Evolutionary conservation across 2,888 invertebrate genomes (phyloP).

Genomic region (Callyntrura sp.): DNA sequence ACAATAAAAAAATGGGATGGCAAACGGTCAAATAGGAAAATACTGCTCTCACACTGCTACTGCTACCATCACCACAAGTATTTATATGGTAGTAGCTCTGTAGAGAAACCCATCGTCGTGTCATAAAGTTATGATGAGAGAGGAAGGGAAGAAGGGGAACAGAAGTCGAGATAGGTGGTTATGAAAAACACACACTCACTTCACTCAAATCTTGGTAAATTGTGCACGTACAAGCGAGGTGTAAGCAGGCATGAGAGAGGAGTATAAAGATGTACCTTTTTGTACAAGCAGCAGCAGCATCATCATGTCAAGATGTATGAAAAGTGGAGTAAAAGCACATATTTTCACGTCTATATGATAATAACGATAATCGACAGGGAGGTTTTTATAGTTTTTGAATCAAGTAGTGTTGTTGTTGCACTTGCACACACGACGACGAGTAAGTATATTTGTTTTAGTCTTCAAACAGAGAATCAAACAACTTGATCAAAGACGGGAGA

Average conservation of each 20-base stretch:
- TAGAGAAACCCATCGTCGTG: constrained; percentile 60
- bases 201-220: constrained; percentile 1
- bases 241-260: background rate
- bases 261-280: background rate
- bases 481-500: constrained; percentile 5
- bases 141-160: constrained; percentile 23
- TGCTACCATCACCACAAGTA: background rate
- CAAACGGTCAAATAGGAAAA: constrained; percentile 53
- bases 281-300: constrained; percentile 34
- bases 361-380: constrained; percentile 27
- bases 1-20: constrained; percentile 46
- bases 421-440: background rate
- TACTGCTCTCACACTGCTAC: constrained; percentile 35
- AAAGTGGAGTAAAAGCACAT: constrained; percentile 19
- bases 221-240: constrained; percentile 18
- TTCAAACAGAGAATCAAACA: constrained; percentile 38
- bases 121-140: constrained; percentile 65
- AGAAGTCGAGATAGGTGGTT: constrained; percentile 21
- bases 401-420: constrained; percentile 44
- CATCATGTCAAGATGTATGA: constrained; percentile 32
- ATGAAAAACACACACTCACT: constrained; percentile 52
- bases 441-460: constrained; percentile 46
- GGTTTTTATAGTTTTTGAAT: background rate
- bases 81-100: constrained; percentile 36
- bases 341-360: constrained; percentile 31